These are phyloP conservation scores for Oriolus oriolus DNA, from an alignment of 2,113 vertebrate species.

Conservation along the genomic window DNA sequence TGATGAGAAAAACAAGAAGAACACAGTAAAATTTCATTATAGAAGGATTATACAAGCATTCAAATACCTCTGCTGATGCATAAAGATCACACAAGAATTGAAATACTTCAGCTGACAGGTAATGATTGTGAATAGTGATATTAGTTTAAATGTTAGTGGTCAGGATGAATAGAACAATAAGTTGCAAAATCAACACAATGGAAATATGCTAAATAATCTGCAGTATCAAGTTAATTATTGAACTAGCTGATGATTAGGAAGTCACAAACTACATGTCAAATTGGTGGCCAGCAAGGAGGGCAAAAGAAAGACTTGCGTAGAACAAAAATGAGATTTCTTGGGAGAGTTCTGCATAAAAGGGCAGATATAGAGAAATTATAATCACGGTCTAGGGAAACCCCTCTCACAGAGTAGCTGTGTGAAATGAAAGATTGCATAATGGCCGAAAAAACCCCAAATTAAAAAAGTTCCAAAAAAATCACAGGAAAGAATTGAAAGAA, in stretches of 20 bases:
- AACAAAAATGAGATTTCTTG: neutral
- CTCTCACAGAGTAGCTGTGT: neutral
- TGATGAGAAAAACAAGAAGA: neutral
- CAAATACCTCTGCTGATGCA: neutral
- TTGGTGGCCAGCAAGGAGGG: neutral
- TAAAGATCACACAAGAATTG: neutral
- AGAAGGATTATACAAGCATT: neutral
- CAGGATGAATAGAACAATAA: neutral
- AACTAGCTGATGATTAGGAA: neutral
- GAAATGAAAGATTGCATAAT: neutral
- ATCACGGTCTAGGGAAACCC: neutral
- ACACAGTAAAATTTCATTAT: neutral
- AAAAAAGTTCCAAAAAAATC: neutral
- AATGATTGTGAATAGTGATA: neutral
- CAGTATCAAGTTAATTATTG: neutral
- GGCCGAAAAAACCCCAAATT: neutral
- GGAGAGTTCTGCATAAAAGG: neutral
- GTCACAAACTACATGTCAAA: neutral
- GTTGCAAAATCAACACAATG: neutral
- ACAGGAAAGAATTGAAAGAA: neutral
- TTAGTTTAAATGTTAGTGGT: neutral
- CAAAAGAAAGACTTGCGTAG: neutral
- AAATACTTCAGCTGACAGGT: neutral
- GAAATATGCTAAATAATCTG: neutral
- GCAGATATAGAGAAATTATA: neutral